Evolutionary conservation across 2,888 invertebrate species (phyloP), one percentile per base, ranked within the genome.

Genomic region (Theristus sp.): DNA sequence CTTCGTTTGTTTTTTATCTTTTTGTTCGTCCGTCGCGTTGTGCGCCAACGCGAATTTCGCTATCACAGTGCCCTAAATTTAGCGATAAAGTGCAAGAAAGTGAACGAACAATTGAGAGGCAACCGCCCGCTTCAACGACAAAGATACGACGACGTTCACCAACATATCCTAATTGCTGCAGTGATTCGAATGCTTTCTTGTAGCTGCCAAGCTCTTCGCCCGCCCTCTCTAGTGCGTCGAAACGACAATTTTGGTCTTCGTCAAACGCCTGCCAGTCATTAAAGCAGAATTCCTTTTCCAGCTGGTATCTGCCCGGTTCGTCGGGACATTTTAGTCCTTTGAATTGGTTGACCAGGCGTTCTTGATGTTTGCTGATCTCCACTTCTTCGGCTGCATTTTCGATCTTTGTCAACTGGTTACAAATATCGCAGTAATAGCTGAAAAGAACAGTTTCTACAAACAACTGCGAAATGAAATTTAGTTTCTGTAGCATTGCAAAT

Each of bases 211-310:
- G 17, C 52, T 67, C 63, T 47, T 70, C 69, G 24, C 67, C 66
- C 22, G 52, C 59, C 6, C 47, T 57, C 59, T 68, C 65, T 22
- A 72, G 55, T 57, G 71, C 70, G 61, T 72, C 72, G 65, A 73
- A 64, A 57, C 70, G 69, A 62, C 72, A 72, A 62, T 72, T 70
- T 20, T 69, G 70, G 61, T 72, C 70, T 1, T 67, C 61, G 62
- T 72, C 72, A 60, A 72, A 69, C 1, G 69, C 67, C 1, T 65
- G 61, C 72, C 72, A 73, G 58, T 73, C 72, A 61, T 73, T 72
- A 65, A 72, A 70, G 60, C 72, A 72, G 60, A 72, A 73, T 31
- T 71, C 65, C 66, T 73, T 71, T 56, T 69, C 65, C 59, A 71
- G 71, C 3, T 69, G 68, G 60, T 69, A 72, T 28, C 65, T 65